Conservation (phyloP, 64 coral and sea anemone genomes). For the Platygyra sinensis region DNA sequence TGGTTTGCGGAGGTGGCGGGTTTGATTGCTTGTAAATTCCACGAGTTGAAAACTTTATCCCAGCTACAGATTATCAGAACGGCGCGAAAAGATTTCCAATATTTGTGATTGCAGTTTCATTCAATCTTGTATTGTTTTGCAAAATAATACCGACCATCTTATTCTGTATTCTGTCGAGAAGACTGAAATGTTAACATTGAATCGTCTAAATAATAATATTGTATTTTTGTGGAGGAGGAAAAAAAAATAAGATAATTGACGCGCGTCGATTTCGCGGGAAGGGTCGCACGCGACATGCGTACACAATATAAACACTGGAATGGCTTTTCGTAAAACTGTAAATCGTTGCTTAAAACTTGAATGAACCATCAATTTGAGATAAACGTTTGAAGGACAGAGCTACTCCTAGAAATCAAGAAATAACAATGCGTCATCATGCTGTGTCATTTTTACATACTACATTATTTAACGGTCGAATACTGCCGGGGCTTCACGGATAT, state of each 20-base stretch:
- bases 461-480: not conserved
- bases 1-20: constrained; percentile 15
- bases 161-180: not conserved
- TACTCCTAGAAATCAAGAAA: not conserved
- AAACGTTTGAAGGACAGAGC: too few species aligned
- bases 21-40: constrained; percentile 25
- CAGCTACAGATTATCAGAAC: not conserved
- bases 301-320: not conserved
- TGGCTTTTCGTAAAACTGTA: not conserved
- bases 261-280: constrained; percentile 11
- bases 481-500: not conserved
- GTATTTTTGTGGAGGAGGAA: not conserved
- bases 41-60: not conserved
- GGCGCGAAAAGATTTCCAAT: not conserved
- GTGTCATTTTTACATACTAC: not conserved
- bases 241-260: not conserved
- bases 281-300: constrained; percentile 7
- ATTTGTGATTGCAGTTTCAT: too few species aligned
- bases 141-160: not conserved
- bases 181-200: not conserved
- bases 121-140: not conserved
- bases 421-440: constrained; percentile 3
- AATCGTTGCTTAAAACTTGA: not conserved
- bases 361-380: too few species aligned
- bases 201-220: not conserved